A percentile compares a stretch with the other conserved stretches of the same genome.
Evolutionary conservation across 1,140 invertebrate genomes (phyloP).

Genomic region (Ips typographus): DNA sequence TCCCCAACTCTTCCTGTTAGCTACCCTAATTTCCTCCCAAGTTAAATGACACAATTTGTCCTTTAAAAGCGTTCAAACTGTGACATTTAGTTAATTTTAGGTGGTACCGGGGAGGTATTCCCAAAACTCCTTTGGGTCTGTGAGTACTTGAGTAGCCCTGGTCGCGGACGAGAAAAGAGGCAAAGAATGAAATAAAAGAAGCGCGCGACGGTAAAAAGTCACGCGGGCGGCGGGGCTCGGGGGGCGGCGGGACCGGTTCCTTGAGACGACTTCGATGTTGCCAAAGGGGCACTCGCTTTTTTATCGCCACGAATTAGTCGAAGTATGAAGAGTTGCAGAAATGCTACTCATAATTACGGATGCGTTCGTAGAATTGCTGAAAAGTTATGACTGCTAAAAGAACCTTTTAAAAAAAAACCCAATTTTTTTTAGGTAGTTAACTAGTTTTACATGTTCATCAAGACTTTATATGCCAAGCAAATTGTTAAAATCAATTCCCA

Average conservation of each 20-base stretch:
- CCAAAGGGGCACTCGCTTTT: constrained; percentile 39
- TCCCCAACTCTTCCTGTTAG: no score
- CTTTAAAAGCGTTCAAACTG: background rate
- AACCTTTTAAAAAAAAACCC: no score
- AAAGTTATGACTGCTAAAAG: no score
- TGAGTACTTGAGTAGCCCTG: constrained; percentile 24
- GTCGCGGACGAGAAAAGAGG: constrained; percentile 21
- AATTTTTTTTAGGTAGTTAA: no score
- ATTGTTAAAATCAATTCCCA: no score
- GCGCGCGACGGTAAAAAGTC: constrained; percentile 44
- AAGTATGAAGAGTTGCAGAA: constrained; percentile 4
- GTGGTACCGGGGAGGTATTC: background rate
- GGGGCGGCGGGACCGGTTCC: constrained; percentile 24
- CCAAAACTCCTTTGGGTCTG: constrained; percentile 4
- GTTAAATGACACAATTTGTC: no score
- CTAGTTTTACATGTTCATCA: no score
- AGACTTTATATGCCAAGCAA: no score
- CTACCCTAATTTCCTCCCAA: no score
- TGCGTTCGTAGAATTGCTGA: no score
- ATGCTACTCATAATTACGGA: background rate
- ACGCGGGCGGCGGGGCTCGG: constrained; percentile 32
- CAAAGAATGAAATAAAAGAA: constrained; percentile 46
- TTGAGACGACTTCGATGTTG: constrained; percentile 27
- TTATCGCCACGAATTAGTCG: constrained; percentile 31
- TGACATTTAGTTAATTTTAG: background rate